phyloP scores from a whole-genome alignment of 2,113 vertebrate genomes.

The Ctenodactylus gundi region DNA sequence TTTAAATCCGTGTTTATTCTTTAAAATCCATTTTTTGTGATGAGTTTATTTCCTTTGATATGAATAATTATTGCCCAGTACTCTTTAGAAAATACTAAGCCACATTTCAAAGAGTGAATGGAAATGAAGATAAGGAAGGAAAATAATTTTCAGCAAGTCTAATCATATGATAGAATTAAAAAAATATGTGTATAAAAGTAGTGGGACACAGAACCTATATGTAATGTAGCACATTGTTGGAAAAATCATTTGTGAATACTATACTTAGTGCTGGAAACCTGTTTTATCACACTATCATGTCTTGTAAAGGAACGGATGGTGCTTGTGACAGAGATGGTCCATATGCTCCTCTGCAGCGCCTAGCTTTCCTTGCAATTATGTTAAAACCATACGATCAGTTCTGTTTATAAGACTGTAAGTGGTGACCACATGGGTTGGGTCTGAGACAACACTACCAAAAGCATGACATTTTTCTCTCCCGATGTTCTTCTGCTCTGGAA shows the following conservation, averaged over 20 bases:
- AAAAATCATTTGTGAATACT: neutral
- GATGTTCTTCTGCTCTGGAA: neutral
- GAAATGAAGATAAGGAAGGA: neutral
- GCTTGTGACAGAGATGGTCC: neutral
- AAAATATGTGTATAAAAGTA: neutral
- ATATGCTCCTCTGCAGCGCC: neutral
- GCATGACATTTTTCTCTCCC: neutral
- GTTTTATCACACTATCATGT: neutral
- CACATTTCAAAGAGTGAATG: neutral
- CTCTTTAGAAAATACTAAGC: neutral
- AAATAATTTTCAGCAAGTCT: neutral
- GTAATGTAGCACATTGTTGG: neutral
- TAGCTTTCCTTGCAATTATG: neutral
- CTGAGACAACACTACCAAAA: neutral
- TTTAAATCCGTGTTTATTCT: neutral
- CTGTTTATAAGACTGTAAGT: neutral
- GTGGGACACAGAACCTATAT: neutral
- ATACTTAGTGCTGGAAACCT: neutral
- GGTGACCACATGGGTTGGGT: neutral
- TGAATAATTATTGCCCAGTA: neutral
- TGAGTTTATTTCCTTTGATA: neutral
- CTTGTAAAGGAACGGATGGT: neutral
- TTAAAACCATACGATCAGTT: neutral
- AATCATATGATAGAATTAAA: neutral
- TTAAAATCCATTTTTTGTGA: neutral